Evolutionary conservation across 1,140 invertebrate genomes (phyloP), one percentile per base, ranked within the genome.

Genomic region (Stenopsyche tienmushanensis): DNA sequence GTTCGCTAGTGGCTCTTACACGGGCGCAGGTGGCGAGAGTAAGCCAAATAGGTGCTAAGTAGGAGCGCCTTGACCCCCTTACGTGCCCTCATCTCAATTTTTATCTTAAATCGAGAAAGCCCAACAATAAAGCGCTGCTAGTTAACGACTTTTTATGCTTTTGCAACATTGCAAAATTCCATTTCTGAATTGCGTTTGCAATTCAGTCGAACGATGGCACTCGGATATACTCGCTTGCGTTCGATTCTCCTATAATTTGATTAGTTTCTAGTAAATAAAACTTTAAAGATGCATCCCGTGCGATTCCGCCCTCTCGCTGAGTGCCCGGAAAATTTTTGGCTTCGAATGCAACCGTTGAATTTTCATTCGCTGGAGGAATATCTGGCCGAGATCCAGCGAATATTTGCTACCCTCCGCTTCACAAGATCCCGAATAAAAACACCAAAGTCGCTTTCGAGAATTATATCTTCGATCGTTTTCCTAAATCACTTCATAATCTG

Each of bases 231-330:
- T 3, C 3, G 41, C 41, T 44, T 44, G 41, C 41, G 41, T 17
- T 66, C 62, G 65, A 23, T 34, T 15, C 47, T 45, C 45, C 44
- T 24, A 64, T 65, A 65, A 69, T 69, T 69, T 26, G 67, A 69
- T 69, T 69, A 65, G 42, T 55, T 49, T 39, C n/a, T 47, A 50
- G 63, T 54, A 69, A 62, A 65, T 69, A 65, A 68, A 62, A 65
- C 55, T 69, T 62, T 54, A 55, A 42, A 55, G 62, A 60, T 60
- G 62, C 66, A 54, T 68, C 60, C 53, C 44, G 60, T 55, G 41
- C 62, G 58, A 49, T 65, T 39, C 49, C 50, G 50, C 52, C 52
- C 52, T 25, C 29, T 47, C 55, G n/a, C 17, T 29, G 62, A 64
- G 55, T 53, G 20, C 25, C 13, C 26, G 17, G 25, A 20, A 58